Evolutionary conservation across 2,797 vertebrate genomes (phyloP), one percentile per base, ranked within the genome.

Genomic region (Xyrichtys novacula): DNA sequence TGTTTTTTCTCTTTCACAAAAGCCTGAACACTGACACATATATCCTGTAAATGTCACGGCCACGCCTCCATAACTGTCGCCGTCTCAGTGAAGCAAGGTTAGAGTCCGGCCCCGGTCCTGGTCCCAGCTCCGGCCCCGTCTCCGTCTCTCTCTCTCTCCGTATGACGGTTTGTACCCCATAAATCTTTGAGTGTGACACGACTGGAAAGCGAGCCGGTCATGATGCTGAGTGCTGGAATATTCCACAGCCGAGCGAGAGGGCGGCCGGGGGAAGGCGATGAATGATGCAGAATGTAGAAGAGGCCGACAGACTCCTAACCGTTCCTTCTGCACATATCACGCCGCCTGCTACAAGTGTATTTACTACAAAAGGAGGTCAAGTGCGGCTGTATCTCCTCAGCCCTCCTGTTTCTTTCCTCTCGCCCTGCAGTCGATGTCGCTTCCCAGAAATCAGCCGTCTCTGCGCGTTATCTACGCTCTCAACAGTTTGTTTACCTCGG

Each of bases 251-350:
- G 31, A 36, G 50, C 25, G 62, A 39, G 48, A 68, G 60, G 2
- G 1, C 5, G 14, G 46, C 28, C 2, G 58, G 32, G 32, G 43
- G 20, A 65, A 57, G 26, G 26, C 36, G 9, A 88, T 85, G 82
- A 91, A 89, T 85, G 84, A 89, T 87, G 79, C 81, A 86, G 56
- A 82, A 78, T 46, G 64, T 22, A 63, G 81, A 87, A 76, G 72
- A 78, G 80, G 74, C 38, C 6, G 23, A 73, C 62, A 76, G 61
- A 63, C 69, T 84, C 67, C 57, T 36, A 71, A 62, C 70, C 61
- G 66, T 65, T 81, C 54, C 66, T 78, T 56, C 58, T 64, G 70
- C 49, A n/a, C 58, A 31, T 40, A 70, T 79, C 78, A 65, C 46
- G 17, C 76, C 67, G 31, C 59, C 50, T 38, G 47, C 70, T 83